These are phyloP conservation scores for Tanypteryx hageni DNA, from an alignment of 2,888 invertebrate genomes.

Conservation along the genomic window DNA sequence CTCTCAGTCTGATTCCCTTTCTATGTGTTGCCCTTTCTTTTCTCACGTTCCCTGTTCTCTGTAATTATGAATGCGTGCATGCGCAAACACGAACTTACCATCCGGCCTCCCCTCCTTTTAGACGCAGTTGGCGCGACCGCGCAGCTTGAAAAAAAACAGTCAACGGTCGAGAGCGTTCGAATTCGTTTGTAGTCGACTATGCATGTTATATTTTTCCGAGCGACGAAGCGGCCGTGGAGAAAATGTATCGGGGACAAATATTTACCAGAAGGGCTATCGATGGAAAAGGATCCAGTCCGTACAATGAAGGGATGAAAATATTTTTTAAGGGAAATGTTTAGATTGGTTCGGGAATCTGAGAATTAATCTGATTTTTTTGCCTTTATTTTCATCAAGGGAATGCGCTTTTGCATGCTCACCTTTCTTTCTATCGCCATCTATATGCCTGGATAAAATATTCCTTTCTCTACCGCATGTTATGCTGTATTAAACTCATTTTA, in stretches of 20 bases:
- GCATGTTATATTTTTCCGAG: neutral
- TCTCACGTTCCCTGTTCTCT: neutral
- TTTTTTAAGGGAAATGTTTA: neutral
- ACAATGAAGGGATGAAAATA: neutral
- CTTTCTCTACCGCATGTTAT: no score
- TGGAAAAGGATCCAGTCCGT: neutral
- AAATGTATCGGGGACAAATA: neutral
- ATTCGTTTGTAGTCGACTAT: neutral
- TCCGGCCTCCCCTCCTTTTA: neutral
- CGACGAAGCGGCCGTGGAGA: neutral
- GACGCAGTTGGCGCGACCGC: constrained; percentile 17
- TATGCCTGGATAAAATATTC: no score
- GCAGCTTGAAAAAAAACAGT: neutral
- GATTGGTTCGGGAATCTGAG: neutral
- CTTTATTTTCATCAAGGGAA: neutral
- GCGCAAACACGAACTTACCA: neutral
- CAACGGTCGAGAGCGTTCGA: constrained; percentile 1
- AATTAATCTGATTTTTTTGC: neutral
- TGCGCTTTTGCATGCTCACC: neutral
- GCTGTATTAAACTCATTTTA: no score
- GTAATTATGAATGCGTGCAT: constrained; percentile 44
- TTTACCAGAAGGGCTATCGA: neutral
- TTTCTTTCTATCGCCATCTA: neutral
- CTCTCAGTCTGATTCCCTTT: neutral
- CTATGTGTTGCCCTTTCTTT: neutral